Evolutionary conservation across 2,113 vertebrate species (phyloP), one percentile per base, ranked within the genome.

Genomic region (Solenodon paradoxus): DNA sequence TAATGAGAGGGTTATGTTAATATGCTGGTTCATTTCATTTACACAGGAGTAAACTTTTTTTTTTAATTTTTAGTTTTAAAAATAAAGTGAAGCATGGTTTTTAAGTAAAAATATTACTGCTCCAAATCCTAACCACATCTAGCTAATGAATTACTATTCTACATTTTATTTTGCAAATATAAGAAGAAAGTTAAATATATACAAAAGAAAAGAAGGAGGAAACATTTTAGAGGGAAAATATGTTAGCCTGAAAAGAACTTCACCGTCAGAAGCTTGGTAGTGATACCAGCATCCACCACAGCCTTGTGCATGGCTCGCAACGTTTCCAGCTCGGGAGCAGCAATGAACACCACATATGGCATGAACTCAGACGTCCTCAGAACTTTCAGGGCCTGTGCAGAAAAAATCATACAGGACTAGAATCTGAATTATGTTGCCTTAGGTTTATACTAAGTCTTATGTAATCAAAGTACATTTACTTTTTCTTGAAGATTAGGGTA

Each of bases 261-360:
- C 97, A 99, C 99, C 92, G 99, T 99, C 96, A 99, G 98, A 95
- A 99, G 99, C 98, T 99, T 99, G 97, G 99, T 99, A 72, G 99
- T 99, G 92, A 99, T 99, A 91, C 99, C 99, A 86, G 99, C 99
- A 96, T 99, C 99, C 78, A 99, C 98, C 88, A 99, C 99, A 80
- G 99, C 99, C 98, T 99, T 99, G 98, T 99, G 99, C 99, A 99
- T 99, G 63, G 98, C 98, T 97, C 99, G 99, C 78, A 99, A 91
- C 0, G 99, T 99, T 95, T 99, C 99, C 91, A 99, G 96, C 86
- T 99, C 99, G 2, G 99, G 99, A 97, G 99, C 99, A 92, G 99
- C 99, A 92, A 99, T 99, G 74, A 99, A 99, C 57, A 99, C 99
- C 59, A 99, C 99, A 13, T 99, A 99, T 47, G 99, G 99, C 99